Conservation (phyloP, 2,797 vertebrate genomes). For the Poeciliopsis presidionis region DNA sequence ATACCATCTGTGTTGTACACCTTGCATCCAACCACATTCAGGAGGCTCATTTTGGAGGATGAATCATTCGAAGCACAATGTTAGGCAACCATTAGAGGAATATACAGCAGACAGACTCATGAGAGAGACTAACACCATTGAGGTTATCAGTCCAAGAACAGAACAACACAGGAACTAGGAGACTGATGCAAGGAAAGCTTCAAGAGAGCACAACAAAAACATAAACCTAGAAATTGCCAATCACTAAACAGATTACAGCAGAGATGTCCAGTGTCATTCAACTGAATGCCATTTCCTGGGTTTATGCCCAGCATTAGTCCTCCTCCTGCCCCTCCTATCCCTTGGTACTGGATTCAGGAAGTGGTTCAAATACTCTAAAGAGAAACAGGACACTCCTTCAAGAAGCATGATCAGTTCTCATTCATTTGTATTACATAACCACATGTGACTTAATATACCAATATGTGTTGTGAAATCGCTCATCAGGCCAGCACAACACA, state of each 20-base stretch:
- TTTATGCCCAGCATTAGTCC: neutral
- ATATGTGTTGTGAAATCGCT: neutral
- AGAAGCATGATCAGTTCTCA: neutral
- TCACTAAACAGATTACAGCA: neutral
- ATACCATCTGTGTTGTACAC: slow-evolving; percentile 24
- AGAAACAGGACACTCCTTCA: neutral
- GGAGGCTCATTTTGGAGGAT: slow-evolving; percentile 14
- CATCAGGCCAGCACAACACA: neutral
- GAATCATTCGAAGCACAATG: slow-evolving; percentile 39
- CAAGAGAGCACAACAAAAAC: neutral
- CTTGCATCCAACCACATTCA: slow-evolving; percentile 39
- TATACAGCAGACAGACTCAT: neutral
- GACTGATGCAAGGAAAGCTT: slow-evolving; percentile 13
- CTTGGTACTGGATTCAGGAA: neutral
- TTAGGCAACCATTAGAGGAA: slow-evolving; percentile 4
- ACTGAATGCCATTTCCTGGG: neutral
- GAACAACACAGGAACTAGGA: neutral
- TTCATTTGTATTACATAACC: neutral
- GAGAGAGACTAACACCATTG: neutral
- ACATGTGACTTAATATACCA: neutral
- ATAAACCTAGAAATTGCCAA: neutral
- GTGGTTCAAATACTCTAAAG: slow-evolving; percentile 2
- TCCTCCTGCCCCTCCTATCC: neutral
- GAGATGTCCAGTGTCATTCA: neutral
- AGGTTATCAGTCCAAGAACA: slow-evolving; percentile 2